These are phyloP conservation scores for Ptyas mucosa DNA, from an alignment of 2,113 vertebrate genomes.

Conservation along the genomic window DNA sequence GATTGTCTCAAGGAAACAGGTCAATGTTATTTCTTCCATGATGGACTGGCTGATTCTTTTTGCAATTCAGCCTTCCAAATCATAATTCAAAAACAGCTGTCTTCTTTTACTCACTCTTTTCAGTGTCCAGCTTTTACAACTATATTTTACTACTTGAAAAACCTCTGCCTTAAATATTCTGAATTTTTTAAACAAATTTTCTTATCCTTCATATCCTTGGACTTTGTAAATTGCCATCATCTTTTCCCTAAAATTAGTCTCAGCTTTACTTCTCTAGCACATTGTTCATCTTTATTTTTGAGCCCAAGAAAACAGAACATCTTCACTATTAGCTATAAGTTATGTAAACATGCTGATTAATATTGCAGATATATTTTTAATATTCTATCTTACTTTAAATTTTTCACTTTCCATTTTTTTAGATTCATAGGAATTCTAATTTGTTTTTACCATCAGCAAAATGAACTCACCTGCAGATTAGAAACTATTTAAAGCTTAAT, in stretches of 20 bases:
- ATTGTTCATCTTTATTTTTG: not conserved
- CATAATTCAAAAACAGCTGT: not conserved
- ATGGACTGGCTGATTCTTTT: not conserved
- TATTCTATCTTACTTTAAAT: not conserved
- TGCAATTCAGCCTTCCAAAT: not conserved
- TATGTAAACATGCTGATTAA: not conserved
- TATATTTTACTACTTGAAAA: not conserved
- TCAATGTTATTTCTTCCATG: not conserved
- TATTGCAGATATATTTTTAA: not conserved
- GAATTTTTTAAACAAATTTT: not conserved
- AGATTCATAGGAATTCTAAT: not conserved
- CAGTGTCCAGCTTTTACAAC: not conserved
- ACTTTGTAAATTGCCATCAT: not conserved
- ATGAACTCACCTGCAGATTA: not conserved
- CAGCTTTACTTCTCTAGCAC: not conserved
- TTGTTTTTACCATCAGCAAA: not conserved
- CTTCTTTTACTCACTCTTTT: not conserved
- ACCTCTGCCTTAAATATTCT: not conserved
- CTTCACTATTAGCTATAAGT: not conserved
- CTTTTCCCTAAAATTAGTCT: not conserved
- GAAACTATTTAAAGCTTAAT: not conserved
- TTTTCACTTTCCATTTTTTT: not conserved
- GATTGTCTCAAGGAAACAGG: not conserved
- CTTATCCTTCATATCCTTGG: not conserved
- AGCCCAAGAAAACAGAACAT: not conserved